Conservation (phyloP, 2,888 invertebrate genomes). For the Zygogramma bicolorata region DNA sequence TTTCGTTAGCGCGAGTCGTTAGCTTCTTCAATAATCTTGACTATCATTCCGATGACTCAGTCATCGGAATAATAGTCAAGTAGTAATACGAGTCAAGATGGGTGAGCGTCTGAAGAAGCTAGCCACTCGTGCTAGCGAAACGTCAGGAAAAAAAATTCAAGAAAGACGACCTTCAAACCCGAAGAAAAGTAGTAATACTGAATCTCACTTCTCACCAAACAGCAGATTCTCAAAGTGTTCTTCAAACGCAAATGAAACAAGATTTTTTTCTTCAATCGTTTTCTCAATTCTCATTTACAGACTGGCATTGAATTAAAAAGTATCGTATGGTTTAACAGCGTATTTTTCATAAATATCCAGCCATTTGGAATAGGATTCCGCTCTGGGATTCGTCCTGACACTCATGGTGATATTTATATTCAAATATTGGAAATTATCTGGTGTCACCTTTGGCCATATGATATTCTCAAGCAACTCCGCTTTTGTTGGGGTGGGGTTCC, state of each 20-base stretch:
- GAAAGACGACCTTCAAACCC: no score
- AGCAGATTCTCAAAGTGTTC: no score
- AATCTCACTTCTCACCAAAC: no score
- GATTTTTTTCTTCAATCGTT: neutral
- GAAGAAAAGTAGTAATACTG: no score
- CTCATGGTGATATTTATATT: conserved; percentile 41
- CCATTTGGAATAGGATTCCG: conserved; percentile 35
- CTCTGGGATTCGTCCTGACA: conserved; percentile 38
- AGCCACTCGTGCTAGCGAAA: no score
- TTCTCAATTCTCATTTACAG: neutral
- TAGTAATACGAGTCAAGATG: no score
- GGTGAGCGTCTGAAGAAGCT: no score
- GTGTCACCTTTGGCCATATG: conserved; percentile 41
- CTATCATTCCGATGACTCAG: no score
- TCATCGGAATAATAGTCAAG: no score
- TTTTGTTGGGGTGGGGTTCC: conserved; percentile 39
- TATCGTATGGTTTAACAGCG: conserved; percentile 25
- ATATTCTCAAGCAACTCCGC: conserved; percentile 31
- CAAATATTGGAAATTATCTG: conserved; percentile 37
- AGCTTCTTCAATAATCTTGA: no score
- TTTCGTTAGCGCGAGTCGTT: no score
- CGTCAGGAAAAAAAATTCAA: no score
- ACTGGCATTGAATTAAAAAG: conserved; percentile 4
- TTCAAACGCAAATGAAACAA: neutral
- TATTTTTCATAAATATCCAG: conserved; percentile 23